Percentiles rank a stretch among this genome's conserved stretches.
Evolutionary conservation across 2,797 vertebrate genomes (phyloP).

Genomic region (Lepus oiostolus): DNA sequence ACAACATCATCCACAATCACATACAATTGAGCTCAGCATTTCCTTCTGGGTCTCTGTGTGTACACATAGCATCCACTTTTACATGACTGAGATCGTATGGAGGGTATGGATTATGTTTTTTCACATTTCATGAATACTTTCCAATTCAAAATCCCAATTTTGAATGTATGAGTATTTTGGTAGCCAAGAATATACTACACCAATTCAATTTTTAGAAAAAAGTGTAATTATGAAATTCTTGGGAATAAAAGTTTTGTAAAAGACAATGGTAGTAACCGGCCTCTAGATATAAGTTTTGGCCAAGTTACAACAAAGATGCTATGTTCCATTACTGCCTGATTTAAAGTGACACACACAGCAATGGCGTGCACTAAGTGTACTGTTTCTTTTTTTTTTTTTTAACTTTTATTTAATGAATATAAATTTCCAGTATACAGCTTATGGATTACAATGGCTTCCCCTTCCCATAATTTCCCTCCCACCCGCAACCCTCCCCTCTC

Average conservation of each 20-base stretch:
- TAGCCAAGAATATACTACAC: constrained; percentile 65
- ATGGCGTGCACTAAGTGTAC: constrained; percentile 38
- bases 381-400: no score
- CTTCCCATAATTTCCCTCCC: no score
- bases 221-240: constrained; percentile 42
- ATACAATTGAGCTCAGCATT: constrained; percentile 30
- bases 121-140: constrained; percentile 68
- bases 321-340: constrained; percentile 55
- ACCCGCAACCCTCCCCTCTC: no score
- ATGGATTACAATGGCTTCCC: no score
- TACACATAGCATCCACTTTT: constrained; percentile 30
- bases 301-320: constrained; percentile 59
- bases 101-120: constrained; percentile 50
- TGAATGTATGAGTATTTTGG: constrained; percentile 54
- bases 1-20: constrained; percentile 51
- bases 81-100: neutral
- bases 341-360: constrained; percentile 63
- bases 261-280: constrained; percentile 62
- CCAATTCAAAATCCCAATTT: constrained; percentile 55
- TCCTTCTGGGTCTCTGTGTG: neutral
- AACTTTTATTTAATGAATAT: no score
- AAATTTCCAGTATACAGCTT: no score
- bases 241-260: constrained; percentile 53
- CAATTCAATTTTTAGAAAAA: constrained; percentile 53
- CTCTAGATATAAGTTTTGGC: constrained; percentile 64